phyloP scores from a whole-genome alignment of 2,888 invertebrate species.

The Papilio demoleus region DNA sequence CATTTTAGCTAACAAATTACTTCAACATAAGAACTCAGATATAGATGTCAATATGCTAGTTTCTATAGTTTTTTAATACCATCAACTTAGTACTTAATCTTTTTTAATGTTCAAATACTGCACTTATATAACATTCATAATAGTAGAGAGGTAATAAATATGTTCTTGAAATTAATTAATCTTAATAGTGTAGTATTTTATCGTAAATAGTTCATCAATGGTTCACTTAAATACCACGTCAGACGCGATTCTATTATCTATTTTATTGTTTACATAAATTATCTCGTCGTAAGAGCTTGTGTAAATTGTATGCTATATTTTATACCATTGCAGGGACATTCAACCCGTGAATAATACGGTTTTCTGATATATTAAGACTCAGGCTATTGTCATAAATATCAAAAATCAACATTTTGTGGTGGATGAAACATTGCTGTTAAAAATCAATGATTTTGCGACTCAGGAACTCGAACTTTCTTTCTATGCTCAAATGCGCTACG shows the following conservation, averaged over 20 bases:
- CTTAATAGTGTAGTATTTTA: slow-evolving; percentile 2
- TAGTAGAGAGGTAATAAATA: neutral
- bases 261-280: slow-evolving; percentile 17
- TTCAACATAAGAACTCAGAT: neutral
- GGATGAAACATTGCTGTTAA: neutral
- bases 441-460: slow-evolving; percentile 5
- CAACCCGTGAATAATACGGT: slow-evolving; percentile 8
- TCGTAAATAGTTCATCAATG: neutral
- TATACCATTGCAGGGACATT: neutral
- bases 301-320: slow-evolving; percentile 6
- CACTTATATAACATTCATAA: neutral
- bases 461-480: slow-evolving; percentile 33
- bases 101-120: neutral
- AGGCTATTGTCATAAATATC: neutral
- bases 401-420: slow-evolving; percentile 1
- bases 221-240: neutral
- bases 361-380: neutral
- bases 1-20: slow-evolving; percentile 10
- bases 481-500: slow-evolving; percentile 5
- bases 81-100: neutral
- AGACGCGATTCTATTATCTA: slow-evolving; percentile 4
- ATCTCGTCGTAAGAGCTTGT: slow-evolving; percentile 4
- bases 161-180: neutral
- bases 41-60: neutral
- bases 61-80: neutral